Evolutionary conservation across 2,888 invertebrate genomes (phyloP).

Genomic region (Caenorhabditis panamensis): DNA sequence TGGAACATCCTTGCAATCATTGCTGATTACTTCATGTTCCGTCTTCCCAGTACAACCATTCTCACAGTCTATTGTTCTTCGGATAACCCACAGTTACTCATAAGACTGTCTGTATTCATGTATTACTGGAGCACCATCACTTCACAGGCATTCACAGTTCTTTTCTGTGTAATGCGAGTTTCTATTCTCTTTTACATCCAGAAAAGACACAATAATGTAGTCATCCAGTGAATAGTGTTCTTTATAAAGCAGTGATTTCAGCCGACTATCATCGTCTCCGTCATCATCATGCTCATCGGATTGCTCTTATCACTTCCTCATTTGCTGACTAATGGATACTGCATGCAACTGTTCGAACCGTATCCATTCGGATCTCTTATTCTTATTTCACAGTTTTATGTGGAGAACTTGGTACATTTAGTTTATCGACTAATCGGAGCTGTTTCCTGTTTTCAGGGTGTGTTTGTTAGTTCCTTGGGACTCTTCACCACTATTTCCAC

Average conservation of each 20-base stretch:
- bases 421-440: too few species aligned
- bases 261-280: neutral
- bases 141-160: constrained; percentile 7
- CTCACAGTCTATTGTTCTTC: constrained; percentile 26
- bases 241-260: neutral
- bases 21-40: constrained; percentile 16
- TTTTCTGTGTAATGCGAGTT: constrained; percentile 34
- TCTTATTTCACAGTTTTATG: neutral
- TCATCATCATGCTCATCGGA: neutral
- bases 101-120: constrained; percentile 9
- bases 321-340: neutral
- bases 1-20: constrained; percentile 13
- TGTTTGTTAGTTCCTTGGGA: too few species aligned
- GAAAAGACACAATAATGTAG: neutral
- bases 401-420: constrained; percentile 2
- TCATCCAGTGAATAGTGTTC: neutral
- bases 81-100: constrained; percentile 10
- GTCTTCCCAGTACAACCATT: constrained; percentile 14
- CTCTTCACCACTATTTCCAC: neutral
- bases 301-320: neutral
- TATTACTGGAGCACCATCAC: constrained; percentile 8
- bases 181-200: constrained; percentile 14
- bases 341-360: constrained; percentile 17
- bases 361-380: constrained; percentile 26
- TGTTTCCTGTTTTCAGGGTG: too few species aligned